These are phyloP conservation scores for Alcedo quadribrachys DNA, from an alignment of 2,797 vertebrate genomes.

Conservation along the genomic window DNA sequence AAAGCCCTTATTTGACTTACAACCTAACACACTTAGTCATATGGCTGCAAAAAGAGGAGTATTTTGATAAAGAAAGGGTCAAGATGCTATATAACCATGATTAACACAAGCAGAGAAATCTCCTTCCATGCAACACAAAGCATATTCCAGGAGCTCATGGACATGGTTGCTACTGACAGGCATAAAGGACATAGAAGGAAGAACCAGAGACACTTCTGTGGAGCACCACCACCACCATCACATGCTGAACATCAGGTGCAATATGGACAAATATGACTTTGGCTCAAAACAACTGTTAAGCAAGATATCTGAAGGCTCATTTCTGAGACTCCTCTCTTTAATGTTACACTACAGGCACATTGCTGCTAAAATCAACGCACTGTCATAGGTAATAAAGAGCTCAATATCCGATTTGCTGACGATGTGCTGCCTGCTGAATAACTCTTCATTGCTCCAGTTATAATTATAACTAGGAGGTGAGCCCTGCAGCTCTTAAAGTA, in stretches of 20 bases:
- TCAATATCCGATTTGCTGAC: background rate
- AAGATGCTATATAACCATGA: background rate
- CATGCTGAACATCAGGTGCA: background rate
- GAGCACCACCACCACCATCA: background rate
- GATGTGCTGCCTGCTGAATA: accelerated
- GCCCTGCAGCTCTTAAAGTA: background rate
- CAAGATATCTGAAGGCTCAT: background rate
- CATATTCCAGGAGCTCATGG: background rate
- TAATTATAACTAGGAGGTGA: background rate
- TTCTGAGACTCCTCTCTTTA: background rate
- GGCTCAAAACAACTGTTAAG: background rate
- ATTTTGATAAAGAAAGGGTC: background rate
- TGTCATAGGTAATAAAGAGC: accelerated
- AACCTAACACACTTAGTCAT: background rate
- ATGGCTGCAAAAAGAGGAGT: background rate
- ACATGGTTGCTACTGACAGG: background rate
- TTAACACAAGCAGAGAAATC: background rate
- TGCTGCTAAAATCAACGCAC: background rate
- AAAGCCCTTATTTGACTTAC: background rate
- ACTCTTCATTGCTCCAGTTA: background rate
- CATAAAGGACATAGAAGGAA: background rate
- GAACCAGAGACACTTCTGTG: background rate
- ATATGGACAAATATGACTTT: background rate
- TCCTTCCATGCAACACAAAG: background rate
- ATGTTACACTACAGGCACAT: background rate